Evolutionary conservation across 2,888 invertebrate genomes (phyloP), one percentile per base, ranked within the genome.

Genomic region (Tetragonisca angustula): DNA sequence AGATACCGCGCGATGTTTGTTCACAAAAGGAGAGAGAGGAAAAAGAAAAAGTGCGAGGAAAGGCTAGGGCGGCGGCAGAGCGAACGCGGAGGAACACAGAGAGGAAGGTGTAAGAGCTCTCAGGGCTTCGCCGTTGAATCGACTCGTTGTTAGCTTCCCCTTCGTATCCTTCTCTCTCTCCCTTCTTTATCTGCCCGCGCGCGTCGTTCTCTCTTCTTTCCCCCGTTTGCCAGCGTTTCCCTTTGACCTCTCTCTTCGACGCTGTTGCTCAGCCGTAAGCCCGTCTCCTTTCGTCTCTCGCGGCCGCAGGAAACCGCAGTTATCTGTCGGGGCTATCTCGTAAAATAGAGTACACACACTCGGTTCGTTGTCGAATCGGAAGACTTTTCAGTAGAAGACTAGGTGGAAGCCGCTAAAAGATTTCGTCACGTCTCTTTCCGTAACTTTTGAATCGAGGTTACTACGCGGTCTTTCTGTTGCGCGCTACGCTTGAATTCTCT

Each of bases 61-160:
- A 17, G 67, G 43, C 43, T 36, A 54, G 72, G 56, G 27, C 24
- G n/a, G n/a, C 64, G 72, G 65, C 9, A 56, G 54, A 67, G 27
- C 13, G 74, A 75, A 61, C 52, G 62, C 52, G 62, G 62, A 69
- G 69, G 71, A 65, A 32, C 59, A 68, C 17, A 32, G 32, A 36
- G 74, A 70, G 24, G 78, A 75, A 78, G 83, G 79, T 74, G 75
- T 65, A 78, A 68, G 78, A 52, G 84, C 79, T 43, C 43, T 43
- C 19, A 65, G 72, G 83, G 75, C 70, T 74, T 49, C 27, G 32
- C n/a, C 71, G 65, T 85, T 92, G 92, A 92, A 92, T 92, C 90
- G 90, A 54, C 87, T 87, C 92, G 84, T 92, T 92, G 92, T 92
- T 89, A 86, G 61, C 83, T 72, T 71, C 75, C 84, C 77, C 81